A percentile compares a stretch with the other conserved stretches of the same genome.
phyloP scores from a whole-genome alignment of 1,140 invertebrate genomes.

The Drosophila cardini region DNA sequence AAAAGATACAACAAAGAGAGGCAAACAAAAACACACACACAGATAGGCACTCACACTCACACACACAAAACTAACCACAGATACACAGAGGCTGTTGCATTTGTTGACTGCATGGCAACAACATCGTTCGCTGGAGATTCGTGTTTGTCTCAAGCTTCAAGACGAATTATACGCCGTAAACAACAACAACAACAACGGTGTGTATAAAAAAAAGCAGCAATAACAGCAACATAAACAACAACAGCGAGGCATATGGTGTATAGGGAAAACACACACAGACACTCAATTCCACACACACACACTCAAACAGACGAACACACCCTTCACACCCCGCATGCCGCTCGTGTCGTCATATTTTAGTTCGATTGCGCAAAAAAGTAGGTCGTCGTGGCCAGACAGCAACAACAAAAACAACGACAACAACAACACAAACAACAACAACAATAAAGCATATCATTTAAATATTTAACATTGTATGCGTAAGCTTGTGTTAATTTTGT shows the following conservation, averaged over 20 bases:
- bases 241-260: neutral
- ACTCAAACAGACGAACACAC: constrained; percentile 1
- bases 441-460: constrained; percentile 74
- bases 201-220: constrained; percentile 37
- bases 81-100: constrained; percentile 26
- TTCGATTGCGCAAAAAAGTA: constrained; percentile 81
- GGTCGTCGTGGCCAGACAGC: constrained; percentile 74
- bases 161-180: constrained; percentile 19
- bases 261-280: constrained; percentile 11
- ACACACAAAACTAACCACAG: neutral
- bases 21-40: constrained; percentile 11
- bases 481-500: constrained; percentile 56
- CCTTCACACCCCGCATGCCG: constrained; percentile 26
- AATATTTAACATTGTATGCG: constrained; percentile 69
- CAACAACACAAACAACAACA: constrained; percentile 67
- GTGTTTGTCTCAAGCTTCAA: constrained; percentile 23
- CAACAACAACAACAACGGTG: constrained; percentile 23
- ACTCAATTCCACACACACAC: neutral
- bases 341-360: constrained; percentile 65
- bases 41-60: neutral
- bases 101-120: constrained; percentile 39
- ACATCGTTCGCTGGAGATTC: constrained; percentile 11
- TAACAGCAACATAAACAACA: constrained; percentile 8
- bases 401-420: constrained; percentile 37
- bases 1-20: constrained; percentile 3